phyloP scores from a whole-genome alignment of 1,140 invertebrate species.

The Drosophila virilis region DNA sequence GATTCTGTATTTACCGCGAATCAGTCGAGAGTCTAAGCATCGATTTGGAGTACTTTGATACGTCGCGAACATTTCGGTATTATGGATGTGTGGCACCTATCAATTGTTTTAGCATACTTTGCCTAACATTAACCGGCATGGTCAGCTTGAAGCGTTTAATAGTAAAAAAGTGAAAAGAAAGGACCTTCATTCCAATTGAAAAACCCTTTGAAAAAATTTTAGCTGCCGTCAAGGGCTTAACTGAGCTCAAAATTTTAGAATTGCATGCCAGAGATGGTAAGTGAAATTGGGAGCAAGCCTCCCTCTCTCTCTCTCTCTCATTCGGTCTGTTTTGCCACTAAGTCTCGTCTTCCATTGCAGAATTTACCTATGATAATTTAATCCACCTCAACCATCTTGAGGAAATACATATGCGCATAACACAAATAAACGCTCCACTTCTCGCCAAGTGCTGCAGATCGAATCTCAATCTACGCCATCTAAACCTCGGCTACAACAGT shows the following conservation, averaged over 20 bases:
- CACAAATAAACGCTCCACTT: slow-evolving; percentile 2
- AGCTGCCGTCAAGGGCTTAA: slow-evolving; percentile 23
- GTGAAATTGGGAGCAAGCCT: neutral
- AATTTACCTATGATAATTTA: slow-evolving; percentile 35
- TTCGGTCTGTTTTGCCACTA: neutral
- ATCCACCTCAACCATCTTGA: slow-evolving; percentile 28
- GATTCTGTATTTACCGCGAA: slow-evolving; percentile 53
- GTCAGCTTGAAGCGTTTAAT: slow-evolving; percentile 21
- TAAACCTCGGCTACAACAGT: slow-evolving; percentile 51
- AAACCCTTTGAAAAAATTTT: slow-evolving; percentile 51
- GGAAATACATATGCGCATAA: slow-evolving; percentile 34
- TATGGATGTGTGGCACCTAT: slow-evolving; percentile 22
- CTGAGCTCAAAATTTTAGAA: slow-evolving; percentile 25
- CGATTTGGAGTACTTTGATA: slow-evolving; percentile 50
- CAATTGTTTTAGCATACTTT: slow-evolving; percentile 39
- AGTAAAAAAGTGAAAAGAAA: slow-evolving; percentile 26
- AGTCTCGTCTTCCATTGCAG: slow-evolving; percentile 12
- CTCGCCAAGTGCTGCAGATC: slow-evolving; percentile 56
- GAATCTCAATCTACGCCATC: slow-evolving; percentile 35
- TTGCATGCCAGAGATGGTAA: slow-evolving; percentile 45
- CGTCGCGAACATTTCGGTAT: neutral
- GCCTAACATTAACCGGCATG: slow-evolving; percentile 41
- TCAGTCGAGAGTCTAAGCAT: slow-evolving; percentile 39
- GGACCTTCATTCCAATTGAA: neutral
- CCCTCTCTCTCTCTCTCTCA: neutral